Evolutionary conservation across 2,113 vertebrate species (phyloP).

Genomic region (Seriola aureovittata): DNA sequence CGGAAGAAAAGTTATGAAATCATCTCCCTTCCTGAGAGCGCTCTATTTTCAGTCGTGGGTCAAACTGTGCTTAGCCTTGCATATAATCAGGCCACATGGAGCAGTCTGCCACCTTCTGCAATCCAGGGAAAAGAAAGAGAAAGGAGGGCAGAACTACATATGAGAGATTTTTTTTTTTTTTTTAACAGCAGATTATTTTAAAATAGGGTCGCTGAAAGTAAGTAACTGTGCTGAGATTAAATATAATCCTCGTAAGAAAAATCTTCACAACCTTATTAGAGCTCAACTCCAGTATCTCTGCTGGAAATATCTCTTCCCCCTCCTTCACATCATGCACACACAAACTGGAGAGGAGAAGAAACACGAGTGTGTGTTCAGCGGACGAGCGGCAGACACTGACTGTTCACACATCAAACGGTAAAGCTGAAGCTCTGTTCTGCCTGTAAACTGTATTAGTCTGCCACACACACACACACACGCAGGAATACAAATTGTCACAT

Average conservation of each 20-base stretch:
- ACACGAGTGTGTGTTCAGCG: background rate
- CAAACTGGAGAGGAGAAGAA: background rate
- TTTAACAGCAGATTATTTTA: conserved; percentile 41
- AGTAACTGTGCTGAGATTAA: conserved; percentile 36
- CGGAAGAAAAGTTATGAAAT: conserved; percentile 33
- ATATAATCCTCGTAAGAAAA: conserved; percentile 47
- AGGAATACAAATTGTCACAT: conserved; percentile 37
- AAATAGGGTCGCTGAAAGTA: conserved; percentile 24
- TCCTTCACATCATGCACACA: background rate
- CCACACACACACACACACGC: background rate
- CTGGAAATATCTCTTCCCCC: conserved; percentile 29
- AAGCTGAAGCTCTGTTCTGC: conserved; percentile 11
- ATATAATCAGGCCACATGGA: conserved; percentile 81
- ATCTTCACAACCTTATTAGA: conserved; percentile 48
- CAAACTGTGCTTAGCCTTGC: conserved; percentile 82
- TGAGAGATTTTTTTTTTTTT: conserved; percentile 32
- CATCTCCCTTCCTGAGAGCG: conserved; percentile 48
- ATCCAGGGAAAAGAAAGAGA: conserved; percentile 51
- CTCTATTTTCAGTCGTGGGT: conserved; percentile 75
- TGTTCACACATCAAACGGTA: conserved; percentile 35
- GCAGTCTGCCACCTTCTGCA: conserved; percentile 68
- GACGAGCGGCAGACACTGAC: conserved; percentile 19
- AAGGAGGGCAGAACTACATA: conserved; percentile 54
- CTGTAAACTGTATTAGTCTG: conserved; percentile 43
- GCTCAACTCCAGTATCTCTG: conserved; percentile 8